phyloP scores from a whole-genome alignment of 1,140 invertebrate genomes.

The Drosophila trapezifrons region DNA sequence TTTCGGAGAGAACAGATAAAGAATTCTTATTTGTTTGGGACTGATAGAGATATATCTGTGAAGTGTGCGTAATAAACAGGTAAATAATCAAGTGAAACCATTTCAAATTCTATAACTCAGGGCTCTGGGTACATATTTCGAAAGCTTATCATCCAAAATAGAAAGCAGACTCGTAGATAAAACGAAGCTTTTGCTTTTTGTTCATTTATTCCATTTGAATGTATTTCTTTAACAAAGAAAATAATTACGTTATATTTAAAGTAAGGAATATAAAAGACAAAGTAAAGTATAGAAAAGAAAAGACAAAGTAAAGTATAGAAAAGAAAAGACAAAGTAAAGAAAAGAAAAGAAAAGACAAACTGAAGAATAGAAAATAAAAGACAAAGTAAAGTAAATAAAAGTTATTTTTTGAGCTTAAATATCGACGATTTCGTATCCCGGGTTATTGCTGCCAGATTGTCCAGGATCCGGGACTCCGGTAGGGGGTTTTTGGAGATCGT shows the following conservation, averaged over 20 bases:
- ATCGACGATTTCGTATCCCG: neutral
- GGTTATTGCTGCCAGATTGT: neutral
- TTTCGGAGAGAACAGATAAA: conserved; percentile 3
- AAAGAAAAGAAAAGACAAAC: neutral
- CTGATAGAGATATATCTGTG: neutral
- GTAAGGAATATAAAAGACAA: neutral
- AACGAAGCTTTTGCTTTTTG: neutral
- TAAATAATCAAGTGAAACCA: neutral
- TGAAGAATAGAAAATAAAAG: neutral
- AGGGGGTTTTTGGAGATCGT: too few relatives aligned
- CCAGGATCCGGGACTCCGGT: neutral
- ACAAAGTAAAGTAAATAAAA: neutral
- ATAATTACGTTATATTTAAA: too few relatives aligned
- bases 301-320: too few relatives aligned
- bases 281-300: neutral
- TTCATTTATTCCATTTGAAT: neutral
- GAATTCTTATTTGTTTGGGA: neutral
- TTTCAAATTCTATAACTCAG: neutral
- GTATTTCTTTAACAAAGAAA: too few relatives aligned
- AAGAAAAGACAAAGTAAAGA: neutral
- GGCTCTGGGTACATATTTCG: too few relatives aligned
- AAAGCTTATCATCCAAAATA: neutral
- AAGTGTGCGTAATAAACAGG: neutral
- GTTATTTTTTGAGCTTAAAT: neutral
- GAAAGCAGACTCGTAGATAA: neutral